Percentiles rank a stretch among this genome's conserved stretches.
Evolutionary conservation across 2,113 vertebrate species (phyloP).

Genomic region (Larimichthys polyactis): DNA sequence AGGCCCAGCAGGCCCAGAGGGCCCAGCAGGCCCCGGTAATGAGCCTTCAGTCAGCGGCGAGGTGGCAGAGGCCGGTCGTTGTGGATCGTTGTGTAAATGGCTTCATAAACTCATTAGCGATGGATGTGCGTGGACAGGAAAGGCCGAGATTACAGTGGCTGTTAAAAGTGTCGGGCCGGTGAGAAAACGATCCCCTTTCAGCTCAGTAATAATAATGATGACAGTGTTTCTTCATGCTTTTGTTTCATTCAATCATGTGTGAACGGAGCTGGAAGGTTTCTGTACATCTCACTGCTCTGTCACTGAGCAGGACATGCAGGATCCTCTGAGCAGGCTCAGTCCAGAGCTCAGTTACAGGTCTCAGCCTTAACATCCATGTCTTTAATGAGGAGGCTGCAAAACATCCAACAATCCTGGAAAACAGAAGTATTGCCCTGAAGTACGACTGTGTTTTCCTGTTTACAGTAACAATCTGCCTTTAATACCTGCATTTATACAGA

Average conservation of each 20-base stretch:
- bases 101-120: constrained; percentile 78
- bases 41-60: constrained; percentile 36
- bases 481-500: too few species aligned
- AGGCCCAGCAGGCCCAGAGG: constrained; percentile 43
- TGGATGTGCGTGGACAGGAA: constrained; percentile 66
- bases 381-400: too few species aligned
- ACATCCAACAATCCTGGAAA: too few species aligned
- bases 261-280: constrained; percentile 37
- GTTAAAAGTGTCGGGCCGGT: constrained; percentile 75
- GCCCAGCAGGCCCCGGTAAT: constrained; percentile 53
- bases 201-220: constrained; percentile 74
- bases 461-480: too few species aligned
- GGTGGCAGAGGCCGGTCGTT: constrained; percentile 46
- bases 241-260: constrained; percentile 73
- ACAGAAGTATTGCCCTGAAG: too few species aligned
- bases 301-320: neutral
- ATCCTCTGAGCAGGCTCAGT: too few species aligned
- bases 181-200: constrained; percentile 74
- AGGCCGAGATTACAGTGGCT: constrained; percentile 60
- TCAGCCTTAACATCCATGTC: too few species aligned
- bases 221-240: constrained; percentile 73
- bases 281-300: constrained; percentile 2
- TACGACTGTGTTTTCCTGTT: too few species aligned
- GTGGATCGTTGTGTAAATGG: constrained; percentile 48
- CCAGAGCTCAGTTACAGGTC: too few species aligned